These are phyloP conservation scores for Pachliopta kotzebuea DNA, from an alignment of 2,888 invertebrate species.

Conservation along the genomic window DNA sequence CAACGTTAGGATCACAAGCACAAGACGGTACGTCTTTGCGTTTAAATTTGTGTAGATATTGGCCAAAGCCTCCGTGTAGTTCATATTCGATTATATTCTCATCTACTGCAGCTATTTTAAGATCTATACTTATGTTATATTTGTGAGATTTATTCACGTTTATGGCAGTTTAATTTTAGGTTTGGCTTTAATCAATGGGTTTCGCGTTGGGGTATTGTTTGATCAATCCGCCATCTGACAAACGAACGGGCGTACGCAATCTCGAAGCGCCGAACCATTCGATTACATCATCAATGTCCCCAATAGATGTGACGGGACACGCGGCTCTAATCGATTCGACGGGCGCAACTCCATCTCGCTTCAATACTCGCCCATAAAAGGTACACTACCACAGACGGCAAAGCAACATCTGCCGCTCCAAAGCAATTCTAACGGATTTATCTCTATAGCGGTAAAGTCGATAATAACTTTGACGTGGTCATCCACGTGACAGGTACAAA, in stretches of 20 bases:
- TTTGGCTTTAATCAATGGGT: too few relatives aligned
- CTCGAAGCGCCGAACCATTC: constrained; percentile 37
- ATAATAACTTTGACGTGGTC: constrained; percentile 1
- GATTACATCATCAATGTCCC: constrained; percentile 64
- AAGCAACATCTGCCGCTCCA: too few relatives aligned
- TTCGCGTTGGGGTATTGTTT: constrained; percentile 20
- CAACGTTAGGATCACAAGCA: too few relatives aligned
- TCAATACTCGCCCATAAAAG: constrained; percentile 37
- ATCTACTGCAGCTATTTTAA: too few relatives aligned
- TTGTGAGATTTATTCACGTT: too few relatives aligned
- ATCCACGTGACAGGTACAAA: not conserved
- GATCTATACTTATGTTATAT: too few relatives aligned
- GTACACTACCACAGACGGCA: constrained; percentile 23
- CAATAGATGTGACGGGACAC: constrained; percentile 54
- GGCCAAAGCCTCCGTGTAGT: too few relatives aligned
- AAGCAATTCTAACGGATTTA: not conserved
- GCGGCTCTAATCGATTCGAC: constrained; percentile 60
- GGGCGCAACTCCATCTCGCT: constrained; percentile 43
- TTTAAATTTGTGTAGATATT: too few relatives aligned
- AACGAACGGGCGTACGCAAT: constrained; percentile 14
- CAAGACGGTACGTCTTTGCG: too few relatives aligned
- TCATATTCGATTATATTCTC: too few relatives aligned
- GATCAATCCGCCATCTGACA: constrained; percentile 6
- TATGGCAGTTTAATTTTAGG: too few relatives aligned
- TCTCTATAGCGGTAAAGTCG: not conserved